phyloP scores from a whole-genome alignment of 2,888 invertebrate genomes.

The Theodoxus fluviatilis region DNA sequence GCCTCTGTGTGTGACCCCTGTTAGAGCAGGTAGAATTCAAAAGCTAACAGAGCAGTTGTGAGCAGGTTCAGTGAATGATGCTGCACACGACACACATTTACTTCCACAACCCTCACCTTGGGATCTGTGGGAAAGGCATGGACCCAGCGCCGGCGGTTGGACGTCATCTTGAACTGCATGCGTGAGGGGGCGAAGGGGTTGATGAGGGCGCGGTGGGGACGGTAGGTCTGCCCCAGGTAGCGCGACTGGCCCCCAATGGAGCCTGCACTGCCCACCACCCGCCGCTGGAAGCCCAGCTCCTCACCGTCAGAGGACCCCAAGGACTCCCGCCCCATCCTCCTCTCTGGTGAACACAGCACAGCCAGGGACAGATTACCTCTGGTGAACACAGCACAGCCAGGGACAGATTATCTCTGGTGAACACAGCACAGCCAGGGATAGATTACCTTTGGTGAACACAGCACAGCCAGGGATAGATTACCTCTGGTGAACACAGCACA shows the following conservation, averaged over 20 bases:
- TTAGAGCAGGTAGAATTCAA: constrained; percentile 24
- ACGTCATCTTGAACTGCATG: constrained; percentile 93
- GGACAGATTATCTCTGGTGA: no score
- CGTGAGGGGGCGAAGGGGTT: constrained; percentile 99
- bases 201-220: constrained; percentile 71
- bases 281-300: constrained; percentile 37
- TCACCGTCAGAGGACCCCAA: constrained; percentile 45
- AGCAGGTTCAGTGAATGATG: no score
- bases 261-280: constrained; percentile 58
- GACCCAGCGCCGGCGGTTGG: constrained; percentile 94
- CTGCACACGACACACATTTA: neutral
- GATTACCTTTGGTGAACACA: no score
- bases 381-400: no score
- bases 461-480: no score
- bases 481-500: no score
- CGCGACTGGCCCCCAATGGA: constrained; percentile 52
- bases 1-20: no score
- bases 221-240: constrained; percentile 37
- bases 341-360: constrained; percentile 28
- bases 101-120: neutral
- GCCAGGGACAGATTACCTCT: no score
- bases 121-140: constrained; percentile 85
- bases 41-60: no score
- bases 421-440: no score
- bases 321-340: constrained; percentile 33